Percentiles rank a stretch among this genome's conserved stretches.
Conservation (phyloP, 2,797 vertebrate species). For the Nasua narica region DNA sequence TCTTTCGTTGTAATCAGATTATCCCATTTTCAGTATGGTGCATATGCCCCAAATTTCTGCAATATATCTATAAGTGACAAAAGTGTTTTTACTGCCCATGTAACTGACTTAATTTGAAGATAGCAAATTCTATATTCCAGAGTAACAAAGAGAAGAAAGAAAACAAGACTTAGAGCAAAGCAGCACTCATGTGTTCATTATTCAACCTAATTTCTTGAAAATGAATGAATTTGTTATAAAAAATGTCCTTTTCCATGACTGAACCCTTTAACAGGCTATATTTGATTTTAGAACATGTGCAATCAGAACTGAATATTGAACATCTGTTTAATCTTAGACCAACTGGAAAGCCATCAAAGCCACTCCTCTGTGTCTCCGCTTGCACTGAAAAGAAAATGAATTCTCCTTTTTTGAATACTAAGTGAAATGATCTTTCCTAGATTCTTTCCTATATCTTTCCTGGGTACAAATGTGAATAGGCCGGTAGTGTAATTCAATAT, state of each 20-base stretch:
- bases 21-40: constrained; percentile 63
- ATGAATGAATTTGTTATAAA: background rate
- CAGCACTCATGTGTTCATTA: background rate
- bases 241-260: background rate
- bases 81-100: constrained; percentile 58
- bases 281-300: constrained; percentile 11
- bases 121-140: constrained; percentile 44
- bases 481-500: background rate
- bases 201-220: constrained; percentile 36
- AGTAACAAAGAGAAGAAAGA: constrained; percentile 18
- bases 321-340: constrained; percentile 37
- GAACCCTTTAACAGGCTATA: background rate
- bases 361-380: background rate
- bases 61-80: constrained; percentile 22
- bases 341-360: constrained; percentile 31
- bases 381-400: background rate
- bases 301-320: constrained; percentile 13
- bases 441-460: background rate
- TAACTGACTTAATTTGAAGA: constrained; percentile 64
- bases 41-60: constrained; percentile 47
- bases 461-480: background rate
- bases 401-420: background rate
- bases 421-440: background rate
- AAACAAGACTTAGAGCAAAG: constrained; percentile 38
- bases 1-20: constrained; percentile 60